Evolutionary conservation across 2,888 invertebrate genomes (phyloP).

Genomic region (Gortyna flavago): DNA sequence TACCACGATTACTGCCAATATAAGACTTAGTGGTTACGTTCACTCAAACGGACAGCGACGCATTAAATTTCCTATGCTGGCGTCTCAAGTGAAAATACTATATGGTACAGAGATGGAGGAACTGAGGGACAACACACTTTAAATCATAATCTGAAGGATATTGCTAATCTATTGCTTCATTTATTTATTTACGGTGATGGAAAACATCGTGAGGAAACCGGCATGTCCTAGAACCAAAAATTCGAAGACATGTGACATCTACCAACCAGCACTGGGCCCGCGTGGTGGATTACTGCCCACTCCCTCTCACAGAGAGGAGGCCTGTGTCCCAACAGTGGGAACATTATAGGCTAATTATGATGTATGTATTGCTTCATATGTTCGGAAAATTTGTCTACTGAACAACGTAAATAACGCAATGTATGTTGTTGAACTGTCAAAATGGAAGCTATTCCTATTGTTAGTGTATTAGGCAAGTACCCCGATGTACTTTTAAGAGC

Average conservation of each 20-base stretch:
- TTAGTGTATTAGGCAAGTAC: background rate
- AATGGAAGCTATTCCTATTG: background rate
- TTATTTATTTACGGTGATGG: no score
- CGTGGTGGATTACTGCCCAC: no score
- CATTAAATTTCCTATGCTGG: conserved; percentile 75
- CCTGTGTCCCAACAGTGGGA: no score
- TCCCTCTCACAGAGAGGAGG: no score
- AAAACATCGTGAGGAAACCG: no score
- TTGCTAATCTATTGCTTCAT: background rate
- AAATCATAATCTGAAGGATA: no score
- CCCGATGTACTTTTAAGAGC: background rate
- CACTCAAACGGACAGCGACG: conserved; percentile 71
- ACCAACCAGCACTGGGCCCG: no score
- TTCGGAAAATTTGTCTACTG: no score
- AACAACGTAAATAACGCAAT: background rate
- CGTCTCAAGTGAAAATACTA: conserved; percentile 54
- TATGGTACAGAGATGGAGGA: conserved; percentile 41
- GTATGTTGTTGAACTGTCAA: background rate
- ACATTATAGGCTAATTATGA: no score
- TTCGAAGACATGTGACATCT: no score
- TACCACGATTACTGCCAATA: conserved; percentile 61
- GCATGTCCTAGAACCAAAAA: no score
- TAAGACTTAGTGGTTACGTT: conserved; percentile 68
- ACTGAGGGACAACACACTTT: background rate
- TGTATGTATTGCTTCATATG: no score